These are phyloP conservation scores for Boloria selene DNA, from an alignment of 2,888 invertebrate species.

Conservation along the genomic window DNA sequence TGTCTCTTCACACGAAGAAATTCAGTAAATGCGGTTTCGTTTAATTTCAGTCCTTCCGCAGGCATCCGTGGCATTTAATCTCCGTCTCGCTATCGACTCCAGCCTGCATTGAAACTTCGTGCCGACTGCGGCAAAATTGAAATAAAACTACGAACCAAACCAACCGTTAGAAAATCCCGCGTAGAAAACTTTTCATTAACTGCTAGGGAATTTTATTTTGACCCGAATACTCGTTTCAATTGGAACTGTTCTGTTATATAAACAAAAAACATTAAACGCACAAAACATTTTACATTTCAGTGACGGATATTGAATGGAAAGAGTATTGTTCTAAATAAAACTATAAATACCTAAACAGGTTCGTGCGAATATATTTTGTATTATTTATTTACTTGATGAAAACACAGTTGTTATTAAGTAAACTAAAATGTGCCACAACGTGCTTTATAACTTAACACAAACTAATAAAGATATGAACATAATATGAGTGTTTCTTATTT, in stretches of 20 bases:
- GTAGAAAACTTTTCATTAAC: slow-evolving; percentile 32
- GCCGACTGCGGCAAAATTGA: slow-evolving; percentile 38
- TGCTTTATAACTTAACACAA: no score
- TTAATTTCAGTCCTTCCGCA: slow-evolving; percentile 33
- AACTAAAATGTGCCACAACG: no score
- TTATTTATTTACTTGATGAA: no score
- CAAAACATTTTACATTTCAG: neutral
- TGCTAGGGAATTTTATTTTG: slow-evolving; percentile 23
- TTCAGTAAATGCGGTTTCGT: slow-evolving; percentile 29
- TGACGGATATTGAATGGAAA: neutral
- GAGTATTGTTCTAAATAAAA: neutral
- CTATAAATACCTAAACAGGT: no score
- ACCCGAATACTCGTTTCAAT: slow-evolving; percentile 18
- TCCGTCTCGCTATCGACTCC: slow-evolving; percentile 37
- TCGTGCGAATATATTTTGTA: no score
- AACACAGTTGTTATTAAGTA: no score
- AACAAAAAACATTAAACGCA: neutral
- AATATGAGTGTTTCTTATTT: no score
- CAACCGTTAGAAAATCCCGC: slow-evolving; percentile 38
- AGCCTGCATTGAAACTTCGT: slow-evolving; percentile 39
- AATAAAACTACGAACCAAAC: slow-evolving; percentile 41
- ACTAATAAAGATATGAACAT: no score
- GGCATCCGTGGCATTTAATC: slow-evolving; percentile 38
- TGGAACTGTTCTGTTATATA: slow-evolving; percentile 2
- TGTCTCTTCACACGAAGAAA: slow-evolving; percentile 15